Conservation (phyloP, 2,113 vertebrate genomes). For the Otis tarda region DNA sequence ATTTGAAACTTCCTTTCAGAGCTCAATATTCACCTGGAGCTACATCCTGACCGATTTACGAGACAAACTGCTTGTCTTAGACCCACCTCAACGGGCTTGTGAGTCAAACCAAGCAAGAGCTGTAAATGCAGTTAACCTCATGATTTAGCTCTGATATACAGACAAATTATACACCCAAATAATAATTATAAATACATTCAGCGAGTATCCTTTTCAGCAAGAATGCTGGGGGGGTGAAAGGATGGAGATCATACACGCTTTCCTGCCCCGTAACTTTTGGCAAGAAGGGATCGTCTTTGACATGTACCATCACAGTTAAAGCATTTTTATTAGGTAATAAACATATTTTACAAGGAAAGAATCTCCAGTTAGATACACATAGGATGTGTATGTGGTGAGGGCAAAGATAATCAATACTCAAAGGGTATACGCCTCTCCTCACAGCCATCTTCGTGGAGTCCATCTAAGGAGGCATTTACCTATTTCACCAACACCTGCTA, state of each 20-base stretch:
- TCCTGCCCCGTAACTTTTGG: not conserved
- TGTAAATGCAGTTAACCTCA: accelerated
- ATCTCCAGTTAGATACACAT: accelerated
- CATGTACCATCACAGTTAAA: not conserved
- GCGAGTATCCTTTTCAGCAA: not conserved
- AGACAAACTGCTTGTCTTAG: not conserved
- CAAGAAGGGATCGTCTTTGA: not conserved
- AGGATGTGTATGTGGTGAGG: not conserved
- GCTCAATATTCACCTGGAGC: not conserved
- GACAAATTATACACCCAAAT: not conserved
- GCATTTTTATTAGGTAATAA: not conserved
- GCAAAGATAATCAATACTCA: not conserved
- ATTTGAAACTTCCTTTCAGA: not conserved
- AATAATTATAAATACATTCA: not conserved
- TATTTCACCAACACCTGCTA: not conserved
- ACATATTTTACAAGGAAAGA: not conserved
- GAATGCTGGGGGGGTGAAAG: not conserved
- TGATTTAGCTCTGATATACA: not conserved
- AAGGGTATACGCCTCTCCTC: not conserved
- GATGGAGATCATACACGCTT: not conserved
- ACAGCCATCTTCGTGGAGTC: not conserved
- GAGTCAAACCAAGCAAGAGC: not conserved
- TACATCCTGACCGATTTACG: accelerated
- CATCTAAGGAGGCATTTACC: not conserved
- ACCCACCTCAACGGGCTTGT: not conserved